Conservation (phyloP, 2,888 invertebrate species). For the Dryococelus australis region DNA sequence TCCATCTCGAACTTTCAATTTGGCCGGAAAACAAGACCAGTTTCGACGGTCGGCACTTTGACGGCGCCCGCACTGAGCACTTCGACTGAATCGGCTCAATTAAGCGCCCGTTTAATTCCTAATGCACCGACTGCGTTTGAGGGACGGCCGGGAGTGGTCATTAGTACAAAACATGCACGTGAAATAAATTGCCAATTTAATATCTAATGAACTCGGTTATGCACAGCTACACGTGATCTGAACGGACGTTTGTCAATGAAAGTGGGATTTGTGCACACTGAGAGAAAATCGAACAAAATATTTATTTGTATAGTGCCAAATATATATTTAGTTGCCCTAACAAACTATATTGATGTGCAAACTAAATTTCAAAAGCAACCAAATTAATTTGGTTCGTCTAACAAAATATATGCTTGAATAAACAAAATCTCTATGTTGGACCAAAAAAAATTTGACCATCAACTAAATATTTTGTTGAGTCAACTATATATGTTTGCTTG, state of each 20-base stretch:
- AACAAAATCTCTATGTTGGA: too few species aligned
- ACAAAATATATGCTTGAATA: too few species aligned
- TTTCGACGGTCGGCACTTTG: neutral
- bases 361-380: too few species aligned
- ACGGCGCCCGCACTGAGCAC: neutral
- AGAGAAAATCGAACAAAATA: too few species aligned
- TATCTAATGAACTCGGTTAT: slow-evolving; percentile 3
- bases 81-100: slow-evolving; percentile 8
- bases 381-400: too few species aligned
- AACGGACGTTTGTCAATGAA: neutral
- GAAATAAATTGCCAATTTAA: slow-evolving; percentile 1
- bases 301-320: too few species aligned
- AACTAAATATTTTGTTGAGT: too few species aligned
- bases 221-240: neutral
- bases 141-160: neutral
- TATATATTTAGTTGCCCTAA: neutral
- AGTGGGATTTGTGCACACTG: too few species aligned
- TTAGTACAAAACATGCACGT: neutral
- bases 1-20: slow-evolving; percentile 5
- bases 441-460: too few species aligned
- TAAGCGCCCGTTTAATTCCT: neutral
- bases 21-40: neutral
- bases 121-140: neutral
- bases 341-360: neutral
- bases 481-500: too few species aligned